Percentiles rank a stretch among this genome's conserved stretches.
phyloP scores from a whole-genome alignment of 35 echinoderm and acorn worm species.

The Ptychodera flava region DNA sequence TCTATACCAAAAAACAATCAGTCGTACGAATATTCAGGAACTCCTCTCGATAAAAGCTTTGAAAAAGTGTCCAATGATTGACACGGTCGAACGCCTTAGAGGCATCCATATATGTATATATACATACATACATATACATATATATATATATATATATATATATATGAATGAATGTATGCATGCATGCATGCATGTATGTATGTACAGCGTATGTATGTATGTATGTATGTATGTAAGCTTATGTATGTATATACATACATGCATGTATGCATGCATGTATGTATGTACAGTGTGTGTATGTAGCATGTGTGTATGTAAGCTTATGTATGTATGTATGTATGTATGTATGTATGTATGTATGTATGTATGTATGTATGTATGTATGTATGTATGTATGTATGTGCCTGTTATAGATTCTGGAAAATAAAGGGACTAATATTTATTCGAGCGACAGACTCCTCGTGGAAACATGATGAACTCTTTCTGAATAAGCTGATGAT shows the following conservation, averaged over 20 bases:
- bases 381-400: neutral
- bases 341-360: conserved; percentile 2
- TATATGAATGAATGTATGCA: neutral
- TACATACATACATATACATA: neutral
- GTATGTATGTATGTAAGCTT: neutral
- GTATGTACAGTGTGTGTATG: neutral
- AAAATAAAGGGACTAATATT: no score
- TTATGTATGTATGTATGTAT: neutral
- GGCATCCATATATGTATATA: neutral
- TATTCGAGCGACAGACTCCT: no score
- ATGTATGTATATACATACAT: neutral
- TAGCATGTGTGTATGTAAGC: neutral
- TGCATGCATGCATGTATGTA: neutral
- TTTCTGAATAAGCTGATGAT: no score
- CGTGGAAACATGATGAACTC: no score
- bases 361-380: conserved; percentile 2
- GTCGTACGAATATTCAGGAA: no score
- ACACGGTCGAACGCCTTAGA: no score
- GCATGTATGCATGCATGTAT: neutral
- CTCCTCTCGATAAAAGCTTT: no score
- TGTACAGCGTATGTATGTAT: neutral
- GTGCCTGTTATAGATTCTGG: no score
- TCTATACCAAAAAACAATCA: no score
- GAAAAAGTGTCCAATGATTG: no score
- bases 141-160: conserved; percentile 3